Base-by-base conservation (phyloP, 2,113 vertebrate genomes). In the Hippocampus barbouri region DNA sequence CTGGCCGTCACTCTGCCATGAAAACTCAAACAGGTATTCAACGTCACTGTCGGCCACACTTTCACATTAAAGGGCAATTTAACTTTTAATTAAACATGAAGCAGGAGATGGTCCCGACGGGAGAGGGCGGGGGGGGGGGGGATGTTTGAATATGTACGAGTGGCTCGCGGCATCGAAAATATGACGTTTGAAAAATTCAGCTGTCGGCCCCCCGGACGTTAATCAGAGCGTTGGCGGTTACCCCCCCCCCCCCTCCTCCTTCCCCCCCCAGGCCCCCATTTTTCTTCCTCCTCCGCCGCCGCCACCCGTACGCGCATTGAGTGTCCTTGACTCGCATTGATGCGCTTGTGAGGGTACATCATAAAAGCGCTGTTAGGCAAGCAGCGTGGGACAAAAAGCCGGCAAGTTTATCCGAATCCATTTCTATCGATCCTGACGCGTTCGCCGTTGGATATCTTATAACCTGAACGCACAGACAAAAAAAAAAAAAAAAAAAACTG, bases 131-230 rank as follows among this genome's bases (percentile, higher is more conserved):
- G 25, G 59, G 18, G 20, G 18, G 51, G 18, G 47, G 60, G 8
- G 60, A 8, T n/a, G 27, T 11, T 43, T 14, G 43, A 23, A 43
- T 41, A 59, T 23, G 10, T 43, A 2, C 5, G 21, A 47, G 64
- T 47, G 64, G 30, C 66, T 69, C 34, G 12, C 21, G 66, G 62
- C 14, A 57, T 41, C 8, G 6, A 25, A 70, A 67, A 57, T 47
- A 47, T 73, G 4, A 27, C 49, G 61, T 74, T 75, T 23, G 21
- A 68, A 65, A 59, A 66, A 47, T 45, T 67, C 23, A 54, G n/a
- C 25, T 38, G 62, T n/a, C 10, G 15, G 20, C n/a, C 16, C 34
- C 34, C 34, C 15, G 1, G 41, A 30, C 21, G 12, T 76, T 69
- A 38, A 69, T 72, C 53, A 47, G 47, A 53, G 21, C 4, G 21